Evolutionary conservation across 1,140 invertebrate species (phyloP), one percentile per base, ranked within the genome.

Genomic region (Daktulosphaira vitifoliae): DNA sequence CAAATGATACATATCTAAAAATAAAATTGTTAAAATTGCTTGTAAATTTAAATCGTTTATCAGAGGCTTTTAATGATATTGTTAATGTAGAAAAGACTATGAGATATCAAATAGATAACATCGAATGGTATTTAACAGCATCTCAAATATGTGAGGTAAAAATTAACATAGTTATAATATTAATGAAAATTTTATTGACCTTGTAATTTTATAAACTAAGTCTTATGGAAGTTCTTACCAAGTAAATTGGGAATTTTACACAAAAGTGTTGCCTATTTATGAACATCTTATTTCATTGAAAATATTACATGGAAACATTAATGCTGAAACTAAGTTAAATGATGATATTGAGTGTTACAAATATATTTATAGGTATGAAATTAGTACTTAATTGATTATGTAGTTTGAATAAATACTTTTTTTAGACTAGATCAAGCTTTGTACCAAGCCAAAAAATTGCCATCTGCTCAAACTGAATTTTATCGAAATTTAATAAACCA

Each of bases 81-180:
- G n/a, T n/a, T n/a, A n/a, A n/a, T n/a, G n/a, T n/a, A n/a, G n/a
- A n/a, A n/a, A n/a, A n/a, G n/a, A n/a, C n/a, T n/a, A n/a, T n/a
- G n/a, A n/a, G n/a, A n/a, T n/a, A n/a, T n/a, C n/a, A n/a, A n/a
- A n/a, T n/a, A n/a, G n/a, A n/a, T n/a, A 53, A 6, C 16, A 73
- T 82, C 37, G 74, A 78, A 7, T 96, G 91, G 91, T 92, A 92
- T 76, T 83, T 89, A 70, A 79, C 79, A 29, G 70, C 92, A 2
- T 78, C 79, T 65, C 79, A 86, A 69, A 78, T 91, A 51, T 69
- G 64, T 50, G 42, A 70, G 59, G 69, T 69, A 65, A 65, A 22
- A 51, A 13, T n/a, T n/a, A n/a, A n/a, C n/a, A n/a, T n/a, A n/a
- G n/a, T n/a, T n/a, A n/a, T n/a, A n/a, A n/a, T n/a, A n/a, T n/a